These are phyloP conservation scores for Lanistes nyassanus DNA, from an alignment of 1,140 invertebrate species.

Conservation along the genomic window DNA sequence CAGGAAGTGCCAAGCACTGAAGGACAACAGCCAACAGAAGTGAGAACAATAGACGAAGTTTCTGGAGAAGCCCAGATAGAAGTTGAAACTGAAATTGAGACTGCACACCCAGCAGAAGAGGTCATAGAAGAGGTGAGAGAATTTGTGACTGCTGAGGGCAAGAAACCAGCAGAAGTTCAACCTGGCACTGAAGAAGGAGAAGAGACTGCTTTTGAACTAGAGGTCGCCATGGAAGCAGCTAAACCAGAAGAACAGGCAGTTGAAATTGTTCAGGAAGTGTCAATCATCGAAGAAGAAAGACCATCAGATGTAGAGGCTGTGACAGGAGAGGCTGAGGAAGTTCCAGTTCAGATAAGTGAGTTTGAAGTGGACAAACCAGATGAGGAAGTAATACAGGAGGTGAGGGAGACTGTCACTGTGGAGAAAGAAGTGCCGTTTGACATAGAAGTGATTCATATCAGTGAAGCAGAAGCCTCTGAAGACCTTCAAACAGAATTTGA, in stretches of 20 bases:
- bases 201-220: slow-evolving; percentile 23
- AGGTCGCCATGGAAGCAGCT: slow-evolving; percentile 6
- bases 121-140: slow-evolving; percentile 24
- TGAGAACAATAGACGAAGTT: slow-evolving; percentile 13
- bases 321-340: slow-evolving; percentile 20
- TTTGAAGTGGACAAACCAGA: slow-evolving; percentile 12
- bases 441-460: slow-evolving; percentile 16
- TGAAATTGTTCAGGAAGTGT: slow-evolving; percentile 17
- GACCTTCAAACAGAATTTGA: slow-evolving; percentile 18
- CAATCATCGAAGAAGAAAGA: slow-evolving; percentile 16
- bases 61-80: slow-evolving; percentile 15
- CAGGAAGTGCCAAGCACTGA: slow-evolving; percentile 28
- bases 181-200: slow-evolving; percentile 12
- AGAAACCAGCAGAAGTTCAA: slow-evolving; percentile 29
- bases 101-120: slow-evolving; percentile 30
- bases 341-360: slow-evolving; percentile 11
- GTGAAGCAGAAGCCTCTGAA: background rate
- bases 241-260: slow-evolving; percentile 22
- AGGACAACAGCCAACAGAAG: slow-evolving; percentile 18
- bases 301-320: slow-evolving; percentile 16
- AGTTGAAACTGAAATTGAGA: slow-evolving; percentile 27
- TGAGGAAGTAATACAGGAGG: slow-evolving; percentile 27
- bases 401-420: slow-evolving; percentile 25
- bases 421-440: slow-evolving; percentile 24
- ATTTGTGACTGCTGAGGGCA: slow-evolving; percentile 25